Evolutionary conservation across 1,140 invertebrate species (phyloP).

Genomic region (Helicorthomorpha holstii): DNA sequence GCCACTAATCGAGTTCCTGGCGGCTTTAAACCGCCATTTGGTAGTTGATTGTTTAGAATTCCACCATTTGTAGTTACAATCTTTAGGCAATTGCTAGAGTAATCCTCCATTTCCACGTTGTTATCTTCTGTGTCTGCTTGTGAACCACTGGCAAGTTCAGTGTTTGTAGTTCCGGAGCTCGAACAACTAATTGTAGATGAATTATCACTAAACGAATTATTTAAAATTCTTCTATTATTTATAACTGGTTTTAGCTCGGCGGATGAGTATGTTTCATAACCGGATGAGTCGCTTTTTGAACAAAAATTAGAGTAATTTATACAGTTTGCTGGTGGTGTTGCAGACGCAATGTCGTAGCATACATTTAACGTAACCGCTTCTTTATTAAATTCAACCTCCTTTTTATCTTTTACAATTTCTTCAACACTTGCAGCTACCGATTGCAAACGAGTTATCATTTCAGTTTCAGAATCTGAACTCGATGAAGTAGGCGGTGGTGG

Average conservation of each 20-base stretch:
- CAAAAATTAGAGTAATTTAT: neutral
- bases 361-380: neutral
- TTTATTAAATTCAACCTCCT: neutral
- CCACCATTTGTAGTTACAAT: neutral
- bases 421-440: conserved; percentile 15
- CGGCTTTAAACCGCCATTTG: neutral
- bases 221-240: neutral
- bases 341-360: neutral
- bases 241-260: conserved; percentile 1
- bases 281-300: conserved; percentile 11
- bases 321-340: neutral
- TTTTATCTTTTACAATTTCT: neutral
- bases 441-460: conserved; percentile 15
- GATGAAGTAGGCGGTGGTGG: conserved; percentile 49
- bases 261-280: conserved; percentile 14
- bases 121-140: conserved; percentile 7
- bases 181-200: conserved; percentile 2
- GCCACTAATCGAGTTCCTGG: neutral
- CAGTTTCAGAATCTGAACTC: conserved; percentile 11
- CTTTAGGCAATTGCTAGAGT: neutral
- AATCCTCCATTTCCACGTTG: neutral
- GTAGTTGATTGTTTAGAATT: too few species aligned
- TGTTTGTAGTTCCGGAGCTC: neutral
- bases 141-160: neutral
- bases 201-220: conserved; percentile 3